Percentiles rank a stretch among this genome's conserved stretches.
phyloP scores from a whole-genome alignment of 2,113 vertebrate species.

The Bubalus kerabau region DNA sequence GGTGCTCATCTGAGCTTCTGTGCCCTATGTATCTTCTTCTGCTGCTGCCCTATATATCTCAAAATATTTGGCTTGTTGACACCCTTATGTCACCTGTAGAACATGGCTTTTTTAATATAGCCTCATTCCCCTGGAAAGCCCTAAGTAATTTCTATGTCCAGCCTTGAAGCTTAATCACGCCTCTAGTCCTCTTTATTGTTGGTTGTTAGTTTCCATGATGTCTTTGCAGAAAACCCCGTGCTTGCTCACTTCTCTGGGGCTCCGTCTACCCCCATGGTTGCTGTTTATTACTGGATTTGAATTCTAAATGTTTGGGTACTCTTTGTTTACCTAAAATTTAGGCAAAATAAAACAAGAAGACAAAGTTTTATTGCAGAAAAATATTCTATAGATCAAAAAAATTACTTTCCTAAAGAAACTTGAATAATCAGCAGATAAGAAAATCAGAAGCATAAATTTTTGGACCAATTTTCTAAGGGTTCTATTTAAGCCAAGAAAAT shows the following conservation, averaged over 20 bases:
- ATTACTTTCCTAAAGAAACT: not conserved
- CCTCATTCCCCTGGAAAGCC: not conserved
- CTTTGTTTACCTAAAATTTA: not conserved
- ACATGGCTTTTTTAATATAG: not conserved
- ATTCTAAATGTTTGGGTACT: not conserved
- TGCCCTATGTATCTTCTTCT: not conserved
- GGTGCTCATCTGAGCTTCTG: not conserved
- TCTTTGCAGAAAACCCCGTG: not conserved
- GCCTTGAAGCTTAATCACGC: not conserved
- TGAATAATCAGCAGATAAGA: not conserved
- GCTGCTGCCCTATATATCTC: not conserved
- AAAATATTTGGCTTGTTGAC: not conserved
- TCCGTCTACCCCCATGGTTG: not conserved
- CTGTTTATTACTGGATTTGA: not conserved
- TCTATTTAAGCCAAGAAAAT: slow-evolving; percentile 19
- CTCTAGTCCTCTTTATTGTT: not conserved
- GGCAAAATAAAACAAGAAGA: slow-evolving; percentile 9
- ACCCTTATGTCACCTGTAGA: not conserved
- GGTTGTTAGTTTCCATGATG: not conserved
- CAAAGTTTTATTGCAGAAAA: not conserved
- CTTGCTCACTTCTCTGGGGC: not conserved
- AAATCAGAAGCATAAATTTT: not conserved
- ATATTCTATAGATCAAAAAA: not conserved
- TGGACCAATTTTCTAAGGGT: not conserved
- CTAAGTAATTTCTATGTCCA: not conserved